Evolutionary conservation across 2,888 invertebrate species (phyloP).

Genomic region (Dryococelus australis): DNA sequence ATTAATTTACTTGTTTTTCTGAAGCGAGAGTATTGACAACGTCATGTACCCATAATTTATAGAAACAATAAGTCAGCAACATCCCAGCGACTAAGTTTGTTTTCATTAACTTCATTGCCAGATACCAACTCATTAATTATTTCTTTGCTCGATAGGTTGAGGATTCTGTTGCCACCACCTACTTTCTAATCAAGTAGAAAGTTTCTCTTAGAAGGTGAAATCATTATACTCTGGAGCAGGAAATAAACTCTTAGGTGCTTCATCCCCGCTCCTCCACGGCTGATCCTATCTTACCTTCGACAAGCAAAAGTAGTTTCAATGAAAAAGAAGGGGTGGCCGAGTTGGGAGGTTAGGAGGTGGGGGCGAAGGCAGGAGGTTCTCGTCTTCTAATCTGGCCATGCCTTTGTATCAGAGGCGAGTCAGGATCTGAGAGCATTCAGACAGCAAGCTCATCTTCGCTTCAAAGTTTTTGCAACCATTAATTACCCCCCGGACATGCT

Average conservation of each 20-base stretch:
- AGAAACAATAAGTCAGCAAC: too few relatives aligned
- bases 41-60: too few relatives aligned
- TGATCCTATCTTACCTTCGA: conserved; percentile 1
- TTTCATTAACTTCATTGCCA: not conserved
- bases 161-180: not conserved
- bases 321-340: not conserved
- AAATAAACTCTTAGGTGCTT: conserved; percentile 16
- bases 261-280: not conserved
- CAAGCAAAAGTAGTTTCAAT: conserved; percentile 4
- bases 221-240: conserved; percentile 7
- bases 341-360: not conserved
- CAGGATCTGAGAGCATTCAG: not conserved
- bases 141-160: not conserved
- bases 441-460: conserved; percentile 10
- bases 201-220: not conserved
- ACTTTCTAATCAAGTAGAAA: not conserved
- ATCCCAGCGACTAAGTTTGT: not conserved
- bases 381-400: conserved; percentile 7
- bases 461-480: conserved; percentile 16
- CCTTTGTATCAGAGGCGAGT: not conserved
- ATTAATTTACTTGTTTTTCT: too few relatives aligned
- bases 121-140: not conserved
- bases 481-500: not conserved
- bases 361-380: not conserved
- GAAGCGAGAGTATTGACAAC: too few relatives aligned